Conservation (phyloP, 2,797 vertebrate genomes). For the Parauchenoglanis punctatus region DNA sequence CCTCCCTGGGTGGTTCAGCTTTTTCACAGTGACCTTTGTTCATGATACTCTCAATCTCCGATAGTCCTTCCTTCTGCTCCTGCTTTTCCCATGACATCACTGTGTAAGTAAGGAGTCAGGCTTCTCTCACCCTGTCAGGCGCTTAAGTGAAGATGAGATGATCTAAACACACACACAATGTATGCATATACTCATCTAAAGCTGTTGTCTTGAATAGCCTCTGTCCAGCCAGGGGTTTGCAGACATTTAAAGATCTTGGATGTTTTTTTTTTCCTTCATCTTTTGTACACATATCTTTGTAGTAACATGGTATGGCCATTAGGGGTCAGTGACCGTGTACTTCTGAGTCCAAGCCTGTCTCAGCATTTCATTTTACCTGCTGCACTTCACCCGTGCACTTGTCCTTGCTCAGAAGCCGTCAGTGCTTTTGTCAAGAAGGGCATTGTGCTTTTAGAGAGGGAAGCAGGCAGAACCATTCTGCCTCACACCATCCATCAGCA, state of each 20-base stretch:
- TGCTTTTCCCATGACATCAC: conserved; percentile 56
- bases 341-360: neutral
- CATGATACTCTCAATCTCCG: conserved; percentile 28
- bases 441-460: neutral
- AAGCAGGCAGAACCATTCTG: conserved; percentile 3
- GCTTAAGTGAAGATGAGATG: conserved; percentile 9
- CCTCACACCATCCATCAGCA: conserved; percentile 17
- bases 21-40: conserved; percentile 45
- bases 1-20: conserved; percentile 50
- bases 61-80: conserved; percentile 69
- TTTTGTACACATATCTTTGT: neutral
- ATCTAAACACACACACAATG: neutral
- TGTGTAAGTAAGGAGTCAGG: conserved; percentile 37
- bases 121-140: conserved; percentile 19
- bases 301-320: conserved; percentile 38
- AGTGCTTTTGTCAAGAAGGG: neutral
- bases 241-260: neutral
- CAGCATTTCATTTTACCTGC: conserved; percentile 18
- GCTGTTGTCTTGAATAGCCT: neutral
- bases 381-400: neutral
- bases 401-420: neutral
- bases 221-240: neutral
- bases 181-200: neutral
- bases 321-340: conserved; percentile 41
- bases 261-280: neutral